Percentiles rank a stretch among this genome's conserved stretches.
Conservation (phyloP, 2,888 invertebrate genomes). For the Melieria omissa region DNA sequence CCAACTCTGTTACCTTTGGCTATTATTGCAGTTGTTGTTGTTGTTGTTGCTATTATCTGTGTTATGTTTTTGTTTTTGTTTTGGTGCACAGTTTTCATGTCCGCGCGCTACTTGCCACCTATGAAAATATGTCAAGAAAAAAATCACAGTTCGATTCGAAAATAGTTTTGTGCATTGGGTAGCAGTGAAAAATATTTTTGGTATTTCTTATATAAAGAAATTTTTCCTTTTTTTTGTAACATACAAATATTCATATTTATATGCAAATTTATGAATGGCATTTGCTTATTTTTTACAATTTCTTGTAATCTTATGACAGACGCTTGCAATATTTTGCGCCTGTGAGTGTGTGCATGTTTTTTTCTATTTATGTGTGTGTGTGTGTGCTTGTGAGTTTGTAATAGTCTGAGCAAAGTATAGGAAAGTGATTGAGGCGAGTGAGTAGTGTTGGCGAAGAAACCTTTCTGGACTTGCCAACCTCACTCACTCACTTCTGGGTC, state of each 20-base stretch:
- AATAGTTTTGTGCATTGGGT: neutral
- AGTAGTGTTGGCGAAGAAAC: too few species aligned
- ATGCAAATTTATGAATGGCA: constrained; percentile 23
- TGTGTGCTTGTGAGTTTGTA: neutral
- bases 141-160: neutral
- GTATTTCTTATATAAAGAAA: neutral
- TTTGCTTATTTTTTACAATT: neutral
- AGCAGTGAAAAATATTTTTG: too few species aligned
- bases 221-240: constrained; percentile 1
- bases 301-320: neutral
- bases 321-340: neutral
- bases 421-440: too few species aligned
- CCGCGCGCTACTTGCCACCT: neutral
- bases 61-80: neutral
- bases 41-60: neutral
- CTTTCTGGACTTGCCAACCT: too few species aligned
- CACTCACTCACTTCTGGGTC: too few species aligned
- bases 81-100: neutral
- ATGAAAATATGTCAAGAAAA: neutral
- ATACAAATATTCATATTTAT: constrained; percentile 25
- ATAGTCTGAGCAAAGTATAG: too few species aligned
- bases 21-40: neutral
- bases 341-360: neutral
- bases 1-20: neutral
- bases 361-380: neutral